phyloP scores from a whole-genome alignment of 1,140 invertebrate species.

The Diploscapter pachys region DNA sequence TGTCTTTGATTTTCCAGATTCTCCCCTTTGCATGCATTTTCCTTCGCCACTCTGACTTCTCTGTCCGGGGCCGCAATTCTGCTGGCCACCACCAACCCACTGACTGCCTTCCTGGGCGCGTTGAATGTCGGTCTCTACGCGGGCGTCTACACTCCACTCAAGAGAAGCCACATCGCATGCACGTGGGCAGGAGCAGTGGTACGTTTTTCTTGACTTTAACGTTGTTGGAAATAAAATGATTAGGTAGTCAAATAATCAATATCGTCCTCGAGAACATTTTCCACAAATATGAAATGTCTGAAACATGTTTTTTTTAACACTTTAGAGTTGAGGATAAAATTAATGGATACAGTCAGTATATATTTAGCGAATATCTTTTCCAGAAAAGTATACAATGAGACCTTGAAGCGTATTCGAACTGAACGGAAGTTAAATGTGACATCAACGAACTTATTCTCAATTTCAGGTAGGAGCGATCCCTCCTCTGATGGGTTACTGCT shows the following conservation, averaged over 20 bases:
- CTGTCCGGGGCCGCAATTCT: constrained; percentile 56
- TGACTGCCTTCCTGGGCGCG: constrained; percentile 82
- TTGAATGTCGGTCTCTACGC: constrained; percentile 89
- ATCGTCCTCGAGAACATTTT: too few species aligned
- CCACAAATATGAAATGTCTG: too few species aligned
- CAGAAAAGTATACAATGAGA: too few species aligned
- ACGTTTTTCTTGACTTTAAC: not conserved
- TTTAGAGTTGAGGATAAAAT: too few species aligned
- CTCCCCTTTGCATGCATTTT: constrained; percentile 63
- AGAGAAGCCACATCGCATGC: constrained; percentile 86
- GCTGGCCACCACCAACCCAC: constrained; percentile 67
- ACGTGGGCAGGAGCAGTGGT: constrained; percentile 86
- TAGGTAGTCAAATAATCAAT: too few species aligned
- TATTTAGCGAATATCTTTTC: too few species aligned
- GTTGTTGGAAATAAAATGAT: too few species aligned
- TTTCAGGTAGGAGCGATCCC: constrained; percentile 80
- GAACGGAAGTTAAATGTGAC: too few species aligned
- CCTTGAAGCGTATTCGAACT: too few species aligned
- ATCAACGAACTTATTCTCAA: too few species aligned
- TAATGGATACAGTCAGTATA: too few species aligned
- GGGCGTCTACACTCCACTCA: constrained; percentile 90
- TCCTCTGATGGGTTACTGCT: constrained; percentile 95
- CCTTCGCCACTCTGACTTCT: constrained; percentile 45
- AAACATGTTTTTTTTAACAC: too few species aligned
- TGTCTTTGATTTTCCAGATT: constrained; percentile 60